Evolutionary conservation across 2,113 vertebrate genomes (phyloP), one percentile per base, ranked within the genome.

Genomic region (Ammospiza nelsoni): DNA sequence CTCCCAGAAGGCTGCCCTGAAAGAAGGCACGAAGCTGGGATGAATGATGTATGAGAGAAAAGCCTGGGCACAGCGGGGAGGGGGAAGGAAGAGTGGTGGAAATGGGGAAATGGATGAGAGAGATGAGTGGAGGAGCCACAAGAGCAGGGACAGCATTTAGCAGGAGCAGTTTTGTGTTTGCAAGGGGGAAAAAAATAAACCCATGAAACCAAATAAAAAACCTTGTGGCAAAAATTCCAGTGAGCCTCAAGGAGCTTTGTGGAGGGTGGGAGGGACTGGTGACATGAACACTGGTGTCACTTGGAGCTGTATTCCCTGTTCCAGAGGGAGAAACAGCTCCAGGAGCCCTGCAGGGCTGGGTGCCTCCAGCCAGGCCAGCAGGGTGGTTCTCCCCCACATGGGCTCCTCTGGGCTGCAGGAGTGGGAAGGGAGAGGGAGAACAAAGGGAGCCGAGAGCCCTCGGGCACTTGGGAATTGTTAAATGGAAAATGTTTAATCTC

Each of bases 1-100:
- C 72, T 93, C 93, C 73, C 90, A 62, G 80, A 61, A 79, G 74
- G 59, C 79, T 41, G 49, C 37, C 65, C 85, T 62, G 6, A 67
- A 75, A 73, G 87, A 46, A 92, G 65, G 68, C 69, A 49, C 51
- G 5, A 25, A 72, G 43, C 58, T 87, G 86, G 69, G 58, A 93
- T 91, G 91, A 91, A 84, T 90, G 95, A 97, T 94, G 92, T 78
- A 65, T 84, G 55, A 91, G 79, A 43, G 37, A 61, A 55, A 68
- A 80, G 71, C 54, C 85, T 35, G 23, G 71, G 79, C 80, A 76
- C 13, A 27, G 67, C 8, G 7, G 22, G 46, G 54, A 94, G 49
- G 41, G 54, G 85, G 69, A 62, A 79, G 79, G n/a, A 54, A 35
- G 27, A 24, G 16, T 31, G 41, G 43, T 3, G 1, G 39, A 22